phyloP scores from a whole-genome alignment of 2,797 vertebrate species.

The Ambastaia sidthimunki region DNA sequence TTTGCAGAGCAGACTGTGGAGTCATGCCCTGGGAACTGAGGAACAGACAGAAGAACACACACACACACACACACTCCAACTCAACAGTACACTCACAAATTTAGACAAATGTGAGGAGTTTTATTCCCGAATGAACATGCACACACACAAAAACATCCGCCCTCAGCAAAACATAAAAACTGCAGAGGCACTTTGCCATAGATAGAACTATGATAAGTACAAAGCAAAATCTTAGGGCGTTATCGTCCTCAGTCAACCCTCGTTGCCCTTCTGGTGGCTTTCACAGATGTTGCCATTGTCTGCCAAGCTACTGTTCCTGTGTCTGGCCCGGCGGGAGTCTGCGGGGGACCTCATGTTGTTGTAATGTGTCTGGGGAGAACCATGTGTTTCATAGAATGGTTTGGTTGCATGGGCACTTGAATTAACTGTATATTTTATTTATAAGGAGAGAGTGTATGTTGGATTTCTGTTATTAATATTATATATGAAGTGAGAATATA shows the following conservation, averaged over 20 bases:
- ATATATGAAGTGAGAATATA: too few species aligned
- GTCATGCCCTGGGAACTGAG: conserved; percentile 62
- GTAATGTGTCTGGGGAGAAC: not conserved
- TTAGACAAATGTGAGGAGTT: conserved; percentile 16
- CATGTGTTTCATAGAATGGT: not conserved
- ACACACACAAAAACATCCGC: conserved; percentile 21
- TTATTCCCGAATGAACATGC: conserved; percentile 19
- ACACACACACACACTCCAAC: conserved; percentile 16
- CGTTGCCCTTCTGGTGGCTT: conserved; percentile 20
- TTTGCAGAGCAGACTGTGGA: conserved; percentile 57
- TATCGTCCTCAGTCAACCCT: conserved; percentile 23
- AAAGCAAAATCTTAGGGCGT: not conserved
- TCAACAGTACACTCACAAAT: conserved; percentile 24
- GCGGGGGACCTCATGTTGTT: not conserved
- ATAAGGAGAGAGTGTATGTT: not conserved
- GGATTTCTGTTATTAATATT: too few species aligned
- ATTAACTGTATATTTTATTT: not conserved
- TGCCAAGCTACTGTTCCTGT: conserved; percentile 21
- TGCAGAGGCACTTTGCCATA: conserved; percentile 14
- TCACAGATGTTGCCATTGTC: conserved; percentile 30
- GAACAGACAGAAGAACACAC: conserved; percentile 38
- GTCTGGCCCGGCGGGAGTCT: conserved; percentile 10
- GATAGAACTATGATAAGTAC: conserved; percentile 34
- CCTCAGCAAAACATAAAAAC: conserved; percentile 29
- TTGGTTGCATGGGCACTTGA: not conserved